Evolutionary conservation across 2,888 invertebrate species (phyloP).

Genomic region (Masnerella sp.): DNA sequence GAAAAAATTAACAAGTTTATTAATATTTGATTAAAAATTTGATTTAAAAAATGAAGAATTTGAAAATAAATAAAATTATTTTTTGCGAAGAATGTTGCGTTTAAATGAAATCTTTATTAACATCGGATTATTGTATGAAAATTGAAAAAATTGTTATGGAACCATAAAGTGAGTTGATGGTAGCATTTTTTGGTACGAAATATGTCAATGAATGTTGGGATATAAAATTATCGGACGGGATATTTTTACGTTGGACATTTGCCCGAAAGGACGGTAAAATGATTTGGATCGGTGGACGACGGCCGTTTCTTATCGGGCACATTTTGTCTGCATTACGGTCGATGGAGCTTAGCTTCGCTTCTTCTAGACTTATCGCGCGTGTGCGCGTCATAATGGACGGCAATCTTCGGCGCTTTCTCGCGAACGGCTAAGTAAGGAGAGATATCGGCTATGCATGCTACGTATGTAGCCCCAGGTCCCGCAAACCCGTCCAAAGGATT

Average conservation of each 20-base stretch:
- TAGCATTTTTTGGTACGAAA: too few relatives aligned
- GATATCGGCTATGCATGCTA: conserved; percentile 20
- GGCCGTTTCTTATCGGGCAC: conserved; percentile 31
- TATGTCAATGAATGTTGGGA: too few relatives aligned
- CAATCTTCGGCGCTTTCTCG: conserved; percentile 61
- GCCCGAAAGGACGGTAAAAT: conserved; percentile 32
- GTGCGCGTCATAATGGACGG: conserved; percentile 62
- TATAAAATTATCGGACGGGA: conserved; percentile 34
- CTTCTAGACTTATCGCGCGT: conserved; percentile 55
- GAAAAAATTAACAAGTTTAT: background rate
- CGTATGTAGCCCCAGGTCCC: conserved; percentile 26
- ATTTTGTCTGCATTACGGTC: conserved; percentile 44
- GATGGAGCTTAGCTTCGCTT: conserved; percentile 51
- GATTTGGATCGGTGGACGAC: conserved; percentile 34
- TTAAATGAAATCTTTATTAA: too few relatives aligned
- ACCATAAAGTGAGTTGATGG: too few relatives aligned
- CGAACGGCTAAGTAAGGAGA: conserved; percentile 62
- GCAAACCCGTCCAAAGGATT: conserved; percentile 52
- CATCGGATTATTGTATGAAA: too few relatives aligned
- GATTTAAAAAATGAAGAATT: background rate
- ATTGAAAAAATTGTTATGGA: too few relatives aligned
- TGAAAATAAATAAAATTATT: background rate
- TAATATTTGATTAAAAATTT: too few relatives aligned
- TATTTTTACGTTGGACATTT: conserved; percentile 27
- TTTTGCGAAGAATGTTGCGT: too few relatives aligned